Percentiles rank a stretch among this genome's conserved stretches.
phyloP scores from a whole-genome alignment of 37 sponge, comb jelly and placozoan species.

The Haliclona indistincta region DNA sequence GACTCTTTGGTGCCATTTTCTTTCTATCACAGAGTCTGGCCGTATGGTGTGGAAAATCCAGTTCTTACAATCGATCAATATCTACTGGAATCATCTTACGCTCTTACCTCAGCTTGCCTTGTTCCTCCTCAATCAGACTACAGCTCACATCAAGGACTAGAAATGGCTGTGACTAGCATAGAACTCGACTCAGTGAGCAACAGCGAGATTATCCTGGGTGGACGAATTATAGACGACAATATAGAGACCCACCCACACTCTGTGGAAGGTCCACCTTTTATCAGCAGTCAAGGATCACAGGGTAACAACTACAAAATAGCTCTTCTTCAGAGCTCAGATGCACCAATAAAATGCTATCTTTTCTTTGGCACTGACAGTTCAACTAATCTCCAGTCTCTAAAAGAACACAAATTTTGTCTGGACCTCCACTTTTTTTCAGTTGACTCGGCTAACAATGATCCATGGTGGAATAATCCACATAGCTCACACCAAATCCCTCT shows the following conservation, averaged over 20 bases:
- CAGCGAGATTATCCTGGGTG: conserved; percentile 12
- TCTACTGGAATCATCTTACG: background rate
- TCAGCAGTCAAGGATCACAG: background rate
- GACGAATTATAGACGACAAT: background rate
- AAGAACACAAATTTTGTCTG: background rate
- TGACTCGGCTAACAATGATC: background rate
- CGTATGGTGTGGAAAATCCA: background rate
- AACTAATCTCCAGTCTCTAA: too few species aligned
- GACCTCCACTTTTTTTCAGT: conserved; percentile 4
- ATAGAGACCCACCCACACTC: background rate
- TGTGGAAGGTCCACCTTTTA: background rate
- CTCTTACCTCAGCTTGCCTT: conserved; percentile 4
- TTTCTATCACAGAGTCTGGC: conserved; percentile 1
- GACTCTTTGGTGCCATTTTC: background rate
- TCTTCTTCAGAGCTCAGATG: background rate
- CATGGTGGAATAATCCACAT: conserved; percentile 18
- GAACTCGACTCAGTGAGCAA: background rate
- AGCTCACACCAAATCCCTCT: background rate
- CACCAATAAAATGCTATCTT: too few species aligned
- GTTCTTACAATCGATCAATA: background rate
- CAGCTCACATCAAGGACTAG: conserved; percentile 27
- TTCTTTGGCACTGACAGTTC: too few species aligned
- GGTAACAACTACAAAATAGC: background rate
- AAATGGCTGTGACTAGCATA: conserved; percentile 12
- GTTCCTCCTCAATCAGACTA: conserved; percentile 25